Evolutionary conservation across 2,797 vertebrate species (phyloP), one percentile per base, ranked within the genome.

Genomic region (Clamator glandarius): DNA sequence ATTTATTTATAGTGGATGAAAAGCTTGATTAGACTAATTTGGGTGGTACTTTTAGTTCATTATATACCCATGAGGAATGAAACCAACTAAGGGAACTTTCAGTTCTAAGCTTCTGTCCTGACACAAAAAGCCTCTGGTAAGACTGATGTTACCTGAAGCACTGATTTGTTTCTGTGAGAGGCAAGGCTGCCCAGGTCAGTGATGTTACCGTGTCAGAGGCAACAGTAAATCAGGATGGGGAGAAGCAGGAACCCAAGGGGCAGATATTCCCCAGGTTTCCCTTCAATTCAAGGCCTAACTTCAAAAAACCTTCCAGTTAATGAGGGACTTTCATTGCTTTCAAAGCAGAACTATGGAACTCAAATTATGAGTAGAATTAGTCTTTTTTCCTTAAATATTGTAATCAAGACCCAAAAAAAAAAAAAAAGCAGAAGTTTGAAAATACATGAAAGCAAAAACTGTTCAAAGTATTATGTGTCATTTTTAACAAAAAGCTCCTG

Each of bases 21-120:
- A 92, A 86, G 70, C 59, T 82, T 88, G 88, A 68, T 44, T 68
- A 76, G 69, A 46, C 51, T 76, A 91, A 72, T 86, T 86, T 55
- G 54, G 23, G 23, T 2, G 21, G 28, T 83, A 74, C 42, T 87
- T 74, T 57, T 5, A 84, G 63, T 69, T 89, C 74, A 44, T 59
- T 70, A 80, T 24, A 81, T 24, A 81, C 11, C 48, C 59, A 68
- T 1, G 2, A 77, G 61, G 59, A 93, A 90, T 28, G 14, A 84
- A 93, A 46, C 0, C 73, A 11, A 35, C 35, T 67, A 69, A 79
- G 3, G 28, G 4, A 64, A 41, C 2, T 1, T 16, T 48, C 13
- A 66, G 28, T 39, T 75, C 35, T 46, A 88, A 51, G 28, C 15
- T 92, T 63, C 59, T 31, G 42, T 58, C 58, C 80, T 52, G 48